Conservation (phyloP, 2,888 invertebrate genomes). For the Gortyna flavago region DNA sequence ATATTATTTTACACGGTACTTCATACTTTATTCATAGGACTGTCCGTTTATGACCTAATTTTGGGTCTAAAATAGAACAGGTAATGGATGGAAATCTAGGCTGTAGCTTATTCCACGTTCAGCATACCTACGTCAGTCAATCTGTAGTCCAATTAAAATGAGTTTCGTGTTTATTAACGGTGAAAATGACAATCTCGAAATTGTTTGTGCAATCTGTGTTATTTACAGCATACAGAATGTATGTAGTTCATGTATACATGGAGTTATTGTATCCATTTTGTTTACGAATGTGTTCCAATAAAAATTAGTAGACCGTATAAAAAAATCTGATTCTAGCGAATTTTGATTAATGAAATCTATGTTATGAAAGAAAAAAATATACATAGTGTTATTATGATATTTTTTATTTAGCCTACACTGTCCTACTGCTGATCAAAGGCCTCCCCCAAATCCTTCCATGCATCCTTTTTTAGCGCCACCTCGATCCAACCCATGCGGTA, state of each 20-base stretch:
- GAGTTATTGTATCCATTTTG: neutral
- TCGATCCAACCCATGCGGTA: neutral
- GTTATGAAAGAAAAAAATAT: no score
- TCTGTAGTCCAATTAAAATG: conserved; percentile 53
- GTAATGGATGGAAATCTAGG: conserved; percentile 31
- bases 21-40: neutral
- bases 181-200: conserved; percentile 44
- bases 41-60: conserved; percentile 36
- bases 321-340: neutral
- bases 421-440: no score
- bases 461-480: neutral
- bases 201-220: conserved; percentile 6
- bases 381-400: no score
- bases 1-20: neutral
- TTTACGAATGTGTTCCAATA: neutral
- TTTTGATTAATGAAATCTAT: neutral
- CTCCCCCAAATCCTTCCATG: neutral
- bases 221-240: conserved; percentile 24
- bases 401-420: no score
- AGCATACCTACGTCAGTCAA: conserved; percentile 47
- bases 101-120: conserved; percentile 27
- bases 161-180: conserved; percentile 42
- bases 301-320: neutral
- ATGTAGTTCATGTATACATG: neutral
- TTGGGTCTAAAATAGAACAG: conserved; percentile 39